Evolutionary conservation across 2,113 vertebrate species (phyloP).

Genomic region (Ginglymostoma cirratum): DNA sequence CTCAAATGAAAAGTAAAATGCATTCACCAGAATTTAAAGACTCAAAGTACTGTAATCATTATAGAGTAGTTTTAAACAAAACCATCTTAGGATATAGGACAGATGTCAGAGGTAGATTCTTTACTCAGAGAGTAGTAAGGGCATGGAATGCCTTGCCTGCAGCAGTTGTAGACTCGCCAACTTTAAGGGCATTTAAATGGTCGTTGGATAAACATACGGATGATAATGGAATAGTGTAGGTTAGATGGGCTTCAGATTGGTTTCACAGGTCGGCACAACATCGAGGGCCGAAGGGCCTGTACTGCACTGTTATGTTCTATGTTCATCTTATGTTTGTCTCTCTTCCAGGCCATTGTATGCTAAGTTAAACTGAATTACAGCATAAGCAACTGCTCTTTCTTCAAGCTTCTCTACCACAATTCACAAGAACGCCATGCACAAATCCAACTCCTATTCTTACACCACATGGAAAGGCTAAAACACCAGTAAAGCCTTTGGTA

Average conservation of each 20-base stretch:
- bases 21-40: background rate
- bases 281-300: no score
- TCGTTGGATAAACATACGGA: no score
- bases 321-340: background rate
- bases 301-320: no score
- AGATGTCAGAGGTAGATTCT: no score
- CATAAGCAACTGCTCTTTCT: background rate
- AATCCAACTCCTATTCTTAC: background rate
- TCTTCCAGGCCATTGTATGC: background rate
- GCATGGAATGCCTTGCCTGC: no score
- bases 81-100: no score
- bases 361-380: background rate
- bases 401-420: background rate
- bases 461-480: background rate
- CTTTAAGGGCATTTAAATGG: no score
- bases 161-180: no score
- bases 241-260: no score
- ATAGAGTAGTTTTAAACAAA: background rate
- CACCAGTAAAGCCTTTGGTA: background rate
- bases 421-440: background rate
- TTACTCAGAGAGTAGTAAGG: no score
- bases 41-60: background rate
- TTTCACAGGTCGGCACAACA: no score
- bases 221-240: no score
- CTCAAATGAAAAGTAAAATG: background rate